Percentiles rank a stretch among this genome's conserved stretches.
These are phyloP conservation scores for Sarcophilus harrisii DNA, from an alignment of 2,797 vertebrate species.

Conservation along the genomic window DNA sequence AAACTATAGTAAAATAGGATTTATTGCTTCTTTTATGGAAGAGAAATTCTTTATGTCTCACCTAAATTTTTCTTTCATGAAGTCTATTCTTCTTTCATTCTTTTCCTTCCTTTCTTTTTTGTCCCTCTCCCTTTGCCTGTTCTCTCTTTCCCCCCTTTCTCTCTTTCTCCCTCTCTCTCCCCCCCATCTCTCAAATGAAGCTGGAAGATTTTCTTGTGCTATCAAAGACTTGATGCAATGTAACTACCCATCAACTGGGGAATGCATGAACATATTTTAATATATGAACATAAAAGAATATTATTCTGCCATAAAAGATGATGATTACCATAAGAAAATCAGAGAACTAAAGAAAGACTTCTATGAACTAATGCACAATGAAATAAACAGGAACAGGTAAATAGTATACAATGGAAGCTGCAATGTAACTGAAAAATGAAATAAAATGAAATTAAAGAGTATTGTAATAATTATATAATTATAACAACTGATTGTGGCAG, in stretches of 20 bases:
- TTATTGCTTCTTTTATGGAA: not conserved
- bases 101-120: too few relatives aligned
- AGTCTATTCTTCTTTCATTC: not conserved
- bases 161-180: too few relatives aligned
- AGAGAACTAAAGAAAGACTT: not conserved
- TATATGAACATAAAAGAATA: not conserved
- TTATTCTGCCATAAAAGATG: not conserved
- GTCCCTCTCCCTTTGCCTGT: too few relatives aligned
- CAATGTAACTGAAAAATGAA: not conserved
- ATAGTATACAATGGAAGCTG: not conserved
- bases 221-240: not conserved
- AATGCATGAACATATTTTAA: not conserved
- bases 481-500: not conserved
- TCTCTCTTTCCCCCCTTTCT: too few relatives aligned
- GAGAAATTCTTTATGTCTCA: not conserved
- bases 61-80: not conserved
- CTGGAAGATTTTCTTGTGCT: not conserved
- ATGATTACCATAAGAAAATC: not conserved
- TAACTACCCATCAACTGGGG: not conserved
- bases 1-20: not conserved
- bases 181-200: too few relatives aligned
- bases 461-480: not conserved
- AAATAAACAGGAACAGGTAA: not conserved
- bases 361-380: not conserved
- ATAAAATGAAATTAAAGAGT: not conserved